phyloP scores from a whole-genome alignment of 2,888 invertebrate genomes.

The Hypena proboscidalis region DNA sequence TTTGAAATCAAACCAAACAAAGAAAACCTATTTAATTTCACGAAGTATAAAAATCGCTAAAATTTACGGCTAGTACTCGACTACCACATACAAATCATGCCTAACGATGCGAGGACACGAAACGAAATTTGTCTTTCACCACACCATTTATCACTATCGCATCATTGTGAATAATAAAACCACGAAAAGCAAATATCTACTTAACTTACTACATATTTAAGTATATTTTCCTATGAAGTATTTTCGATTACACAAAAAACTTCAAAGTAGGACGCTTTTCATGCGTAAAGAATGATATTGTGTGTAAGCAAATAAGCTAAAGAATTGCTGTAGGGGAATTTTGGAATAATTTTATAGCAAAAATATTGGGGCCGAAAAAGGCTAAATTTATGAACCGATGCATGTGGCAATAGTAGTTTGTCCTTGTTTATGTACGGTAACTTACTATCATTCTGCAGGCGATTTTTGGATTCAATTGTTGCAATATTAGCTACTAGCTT shows the following conservation, averaged over 20 bases:
- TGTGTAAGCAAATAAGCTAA: conserved; percentile 22
- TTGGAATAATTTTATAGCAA: conserved; percentile 16
- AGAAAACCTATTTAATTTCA: too few species aligned
- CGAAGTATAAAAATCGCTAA: too few species aligned
- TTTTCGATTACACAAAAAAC: conserved; percentile 20
- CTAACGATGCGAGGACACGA: conserved; percentile 63
- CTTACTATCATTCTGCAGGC: too few species aligned
- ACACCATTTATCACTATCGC: conserved; percentile 63
- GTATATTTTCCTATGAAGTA: conserved; percentile 12
- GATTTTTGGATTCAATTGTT: too few species aligned
- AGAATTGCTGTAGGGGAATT: conserved; percentile 13
- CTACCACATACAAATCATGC: conserved; percentile 57
- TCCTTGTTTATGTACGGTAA: too few species aligned
- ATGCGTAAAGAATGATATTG: conserved; percentile 39
- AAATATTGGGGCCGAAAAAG: background rate
- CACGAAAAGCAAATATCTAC: conserved; percentile 7
- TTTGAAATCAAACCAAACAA: too few species aligned
- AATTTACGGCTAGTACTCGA: conserved; percentile 8
- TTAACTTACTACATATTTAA: background rate
- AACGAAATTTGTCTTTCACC: conserved; percentile 70
- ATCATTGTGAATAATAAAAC: conserved; percentile 33
- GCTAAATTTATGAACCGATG: background rate
- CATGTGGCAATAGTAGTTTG: background rate
- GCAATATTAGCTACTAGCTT: too few species aligned
- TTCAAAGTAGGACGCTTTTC: conserved; percentile 30